These are phyloP conservation scores for Porites evermanni DNA, from an alignment of 92 coral and sea anemone species.

Conservation along the genomic window DNA sequence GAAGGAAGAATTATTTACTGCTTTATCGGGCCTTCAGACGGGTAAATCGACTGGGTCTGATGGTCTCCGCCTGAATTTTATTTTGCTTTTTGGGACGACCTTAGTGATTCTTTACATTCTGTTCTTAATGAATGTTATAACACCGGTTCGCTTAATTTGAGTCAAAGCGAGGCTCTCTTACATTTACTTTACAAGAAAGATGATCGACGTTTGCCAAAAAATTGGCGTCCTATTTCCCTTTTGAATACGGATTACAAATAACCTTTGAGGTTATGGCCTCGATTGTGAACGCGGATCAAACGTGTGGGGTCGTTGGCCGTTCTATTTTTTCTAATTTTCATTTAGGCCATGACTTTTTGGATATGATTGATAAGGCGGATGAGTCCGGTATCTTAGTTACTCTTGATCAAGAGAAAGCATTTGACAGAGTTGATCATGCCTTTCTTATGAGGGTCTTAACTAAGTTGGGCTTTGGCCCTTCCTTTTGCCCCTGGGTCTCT, in stretches of 20 bases:
- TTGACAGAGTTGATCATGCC: slow-evolving; percentile 5
- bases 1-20: not conserved
- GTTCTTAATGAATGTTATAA: not conserved
- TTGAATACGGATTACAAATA: not conserved
- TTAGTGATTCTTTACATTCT: not conserved
- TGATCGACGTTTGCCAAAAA: not conserved
- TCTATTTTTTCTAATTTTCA: not conserved
- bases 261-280: not conserved
- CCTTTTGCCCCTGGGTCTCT: not conserved
- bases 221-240: not conserved
- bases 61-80: not conserved
- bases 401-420: not conserved
- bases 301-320: not conserved
- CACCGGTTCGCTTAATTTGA: not conserved
- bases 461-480: not conserved
- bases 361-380: not conserved
- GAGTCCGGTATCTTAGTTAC: not conserved
- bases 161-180: not conserved
- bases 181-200: not conserved
- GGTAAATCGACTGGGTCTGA: not conserved
- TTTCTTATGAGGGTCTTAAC: not conserved
- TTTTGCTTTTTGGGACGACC: not conserved
- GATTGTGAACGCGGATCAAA: slow-evolving; percentile 4
- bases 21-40: not conserved
- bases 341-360: not conserved